Conservation (phyloP, 1,140 invertebrate species). For the Charaxes varanes region DNA sequence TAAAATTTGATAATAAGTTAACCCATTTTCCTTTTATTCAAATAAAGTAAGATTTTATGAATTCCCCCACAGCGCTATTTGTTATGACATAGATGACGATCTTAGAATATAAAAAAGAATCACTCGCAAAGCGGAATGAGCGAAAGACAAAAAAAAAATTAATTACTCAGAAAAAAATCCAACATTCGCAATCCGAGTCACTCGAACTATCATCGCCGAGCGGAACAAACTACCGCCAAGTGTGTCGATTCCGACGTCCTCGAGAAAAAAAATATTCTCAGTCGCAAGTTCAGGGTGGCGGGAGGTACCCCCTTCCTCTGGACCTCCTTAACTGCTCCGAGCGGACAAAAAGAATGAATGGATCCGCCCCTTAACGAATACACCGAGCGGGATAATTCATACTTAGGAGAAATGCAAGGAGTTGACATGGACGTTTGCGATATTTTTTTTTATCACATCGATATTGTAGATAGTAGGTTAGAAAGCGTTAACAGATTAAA, state of each 20-base stretch:
- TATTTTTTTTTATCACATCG: constrained; percentile 33
- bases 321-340: constrained; percentile 65
- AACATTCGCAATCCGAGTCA: constrained; percentile 55
- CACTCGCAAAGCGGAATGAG: constrained; percentile 27
- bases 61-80: too few species aligned
- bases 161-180: constrained; percentile 48
- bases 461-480: constrained; percentile 13
- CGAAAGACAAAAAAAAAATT: constrained; percentile 39
- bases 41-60: too few species aligned
- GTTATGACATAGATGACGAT: too few species aligned
- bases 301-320: constrained; percentile 36
- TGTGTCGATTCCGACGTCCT: constrained; percentile 70
- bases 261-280: constrained; percentile 71
- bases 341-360: constrained; percentile 73
- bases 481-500: too few species aligned
- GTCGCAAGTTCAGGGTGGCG: constrained; percentile 62
- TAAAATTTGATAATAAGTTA: too few species aligned
- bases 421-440: constrained; percentile 57
- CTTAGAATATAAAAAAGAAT: constrained; percentile 15
- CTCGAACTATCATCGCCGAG: constrained; percentile 65
- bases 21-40: too few species aligned
- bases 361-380: constrained; percentile 72
- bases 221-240: constrained; percentile 69
- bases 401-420: constrained; percentile 69
- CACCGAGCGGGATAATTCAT: constrained; percentile 72